These are phyloP conservation scores for Aurelia coerulea DNA, from an alignment of 30 jellyfish, hydroid and myxozoan species.

Conservation along the genomic window DNA sequence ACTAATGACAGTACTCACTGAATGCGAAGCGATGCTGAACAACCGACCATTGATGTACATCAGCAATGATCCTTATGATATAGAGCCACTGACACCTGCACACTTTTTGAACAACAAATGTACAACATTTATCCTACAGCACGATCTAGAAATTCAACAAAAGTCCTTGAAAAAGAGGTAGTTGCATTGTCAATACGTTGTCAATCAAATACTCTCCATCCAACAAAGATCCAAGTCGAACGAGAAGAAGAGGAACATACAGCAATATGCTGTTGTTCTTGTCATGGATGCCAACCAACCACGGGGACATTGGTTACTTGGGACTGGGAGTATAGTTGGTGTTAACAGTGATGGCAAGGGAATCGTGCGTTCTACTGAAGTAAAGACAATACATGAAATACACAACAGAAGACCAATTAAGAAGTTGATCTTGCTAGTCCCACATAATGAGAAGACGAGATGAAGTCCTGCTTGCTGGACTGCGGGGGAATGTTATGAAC, in stretches of 20 bases:
- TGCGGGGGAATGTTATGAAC: conserved; percentile 45
- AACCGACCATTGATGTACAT: conserved; percentile 36
- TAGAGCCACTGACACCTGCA: conserved; percentile 43
- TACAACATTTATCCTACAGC: conserved; percentile 26
- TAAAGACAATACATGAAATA: neutral
- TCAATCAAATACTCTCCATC: conserved; percentile 13
- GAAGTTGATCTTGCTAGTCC: conserved; percentile 30
- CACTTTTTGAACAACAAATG: neutral
- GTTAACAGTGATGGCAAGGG: conserved; percentile 38
- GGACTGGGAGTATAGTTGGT: conserved; percentile 34
- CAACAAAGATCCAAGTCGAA: conserved; percentile 43
- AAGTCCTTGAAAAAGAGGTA: too few species aligned
- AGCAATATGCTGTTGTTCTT: conserved; percentile 23
- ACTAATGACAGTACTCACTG: conserved; percentile 35
- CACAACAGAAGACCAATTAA: conserved; percentile 36
- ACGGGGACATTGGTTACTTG: conserved; percentile 40
- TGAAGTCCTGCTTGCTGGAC: conserved; percentile 59
- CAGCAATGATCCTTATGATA: conserved; percentile 25
- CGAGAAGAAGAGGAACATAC: conserved; percentile 30
- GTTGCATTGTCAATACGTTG: neutral
- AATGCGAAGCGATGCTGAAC: conserved; percentile 37
- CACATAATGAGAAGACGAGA: conserved; percentile 34
- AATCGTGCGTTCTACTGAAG: conserved; percentile 28
- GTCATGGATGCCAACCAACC: conserved; percentile 37
- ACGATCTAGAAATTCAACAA: conserved; percentile 19